Base-by-base conservation (phyloP, 2,888 invertebrate species). In the Nomada lathburiana region DNA sequence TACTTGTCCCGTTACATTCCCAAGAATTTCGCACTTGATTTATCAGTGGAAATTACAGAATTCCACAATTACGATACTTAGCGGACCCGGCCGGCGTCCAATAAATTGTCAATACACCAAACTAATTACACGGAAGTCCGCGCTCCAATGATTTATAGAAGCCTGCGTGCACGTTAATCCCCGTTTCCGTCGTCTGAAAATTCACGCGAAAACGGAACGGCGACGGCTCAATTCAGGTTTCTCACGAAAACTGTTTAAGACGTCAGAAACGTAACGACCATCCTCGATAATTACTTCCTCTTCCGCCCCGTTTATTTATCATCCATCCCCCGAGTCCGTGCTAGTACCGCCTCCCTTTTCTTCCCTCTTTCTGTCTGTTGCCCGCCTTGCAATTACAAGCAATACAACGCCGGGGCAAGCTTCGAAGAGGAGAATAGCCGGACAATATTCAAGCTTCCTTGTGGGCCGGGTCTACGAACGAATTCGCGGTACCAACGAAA, bases 91-190 rank as follows among this genome's bases (percentile, higher is more conserved):
- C 23, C 18, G 5, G 7, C 69, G 50, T 50, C 18, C 64, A n/a
- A 44, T 69, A 59, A 63, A 64, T 64, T 64, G 20, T 47, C 44
- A 44, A 64, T 55, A 42, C 26, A n/a, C n/a, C 18, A 63, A 71
- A 71, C 42, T 63, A 71, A 71, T 71, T 62, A 42, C 36, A n/a
- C 16, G 62, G 23, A 71, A 53, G 52, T 16, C 42, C 10, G 23
- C 5, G 53, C 16, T 13, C 36, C 20, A 11, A 16, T 50, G 60
- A 62, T 36, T 60, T 71, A 62, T n/a, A 10, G 0, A 0, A 9
- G 13, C 0, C 13, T 7, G 36, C 62, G 23, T 20, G 44, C 26
- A 26, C 55, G 64, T 72, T 42, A 64, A 72, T 64, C 44, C 44
- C 16, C 7, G 26, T n/a, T 72, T 72, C 71, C 62, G 71, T 52